These are phyloP conservation scores for Laspeyria flexula DNA, from an alignment of 2,888 invertebrate genomes.

Conservation along the genomic window DNA sequence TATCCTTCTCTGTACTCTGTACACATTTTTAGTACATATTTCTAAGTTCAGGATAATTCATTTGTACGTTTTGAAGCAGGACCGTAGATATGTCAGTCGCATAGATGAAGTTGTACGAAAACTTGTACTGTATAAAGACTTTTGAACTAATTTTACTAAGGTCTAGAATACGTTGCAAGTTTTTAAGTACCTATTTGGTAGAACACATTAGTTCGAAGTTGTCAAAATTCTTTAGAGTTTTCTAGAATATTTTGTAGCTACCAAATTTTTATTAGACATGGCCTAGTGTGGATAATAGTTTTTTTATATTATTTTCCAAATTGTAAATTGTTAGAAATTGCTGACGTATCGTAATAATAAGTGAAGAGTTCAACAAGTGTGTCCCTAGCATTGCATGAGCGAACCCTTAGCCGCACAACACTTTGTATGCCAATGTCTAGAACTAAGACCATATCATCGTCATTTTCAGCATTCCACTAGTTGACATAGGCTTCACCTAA, in stretches of 20 bases:
- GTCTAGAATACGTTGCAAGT: slow-evolving; percentile 17
- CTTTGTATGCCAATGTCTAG: slow-evolving; percentile 11
- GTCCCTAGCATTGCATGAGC: slow-evolving; percentile 72
- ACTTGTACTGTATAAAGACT: slow-evolving; percentile 16
- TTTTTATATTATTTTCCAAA: no score
- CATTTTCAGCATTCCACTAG: no score
- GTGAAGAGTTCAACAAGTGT: slow-evolving; percentile 48
- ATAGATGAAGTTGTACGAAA: slow-evolving; percentile 9
- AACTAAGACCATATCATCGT: no score
- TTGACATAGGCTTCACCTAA: no score
- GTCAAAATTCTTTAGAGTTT: slow-evolving; percentile 9
- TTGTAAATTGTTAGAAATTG: neutral
- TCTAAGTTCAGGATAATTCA: neutral
- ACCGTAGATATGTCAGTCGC: slow-evolving; percentile 38
- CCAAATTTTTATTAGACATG: slow-evolving; percentile 25
- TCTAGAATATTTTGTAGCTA: slow-evolving; percentile 15
- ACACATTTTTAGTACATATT: no score
- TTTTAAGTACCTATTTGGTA: slow-evolving; percentile 23
- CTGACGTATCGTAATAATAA: slow-evolving; percentile 36
- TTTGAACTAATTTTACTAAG: neutral
- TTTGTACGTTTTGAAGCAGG: neutral
- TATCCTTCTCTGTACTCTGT: no score
- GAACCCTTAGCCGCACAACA: slow-evolving; percentile 41
- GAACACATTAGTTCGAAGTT: slow-evolving; percentile 16
- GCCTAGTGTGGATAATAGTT: slow-evolving; percentile 4